Conservation (phyloP, 2,797 vertebrate species). For the Hirundo rustica region DNA sequence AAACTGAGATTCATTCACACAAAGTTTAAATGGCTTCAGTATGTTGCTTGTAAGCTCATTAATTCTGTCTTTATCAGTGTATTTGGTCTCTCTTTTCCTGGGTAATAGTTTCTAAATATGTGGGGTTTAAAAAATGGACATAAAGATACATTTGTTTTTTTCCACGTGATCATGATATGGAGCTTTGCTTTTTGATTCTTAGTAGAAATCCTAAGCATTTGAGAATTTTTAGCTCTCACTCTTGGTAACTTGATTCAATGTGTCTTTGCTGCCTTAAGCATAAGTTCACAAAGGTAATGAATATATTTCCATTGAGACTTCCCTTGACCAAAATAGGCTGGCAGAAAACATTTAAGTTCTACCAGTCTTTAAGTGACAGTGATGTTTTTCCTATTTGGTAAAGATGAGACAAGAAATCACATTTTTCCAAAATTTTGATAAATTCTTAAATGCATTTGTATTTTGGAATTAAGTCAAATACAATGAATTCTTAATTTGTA, state of each 20-base stretch:
- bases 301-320: background rate
- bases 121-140: background rate
- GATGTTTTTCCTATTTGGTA: background rate
- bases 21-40: constrained; percentile 9
- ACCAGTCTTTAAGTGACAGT: background rate
- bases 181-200: constrained; percentile 17
- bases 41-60: constrained; percentile 38
- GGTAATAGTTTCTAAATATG: constrained; percentile 22
- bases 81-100: constrained; percentile 50
- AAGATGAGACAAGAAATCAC: background rate
- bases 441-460: background rate
- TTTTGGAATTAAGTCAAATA: background rate
- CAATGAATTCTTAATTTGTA: background rate
- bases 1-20: constrained; percentile 21
- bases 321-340: background rate
- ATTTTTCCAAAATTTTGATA: background rate
- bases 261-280: background rate
- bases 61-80: constrained; percentile 40
- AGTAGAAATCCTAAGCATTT: background rate
- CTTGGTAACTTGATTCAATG: background rate
- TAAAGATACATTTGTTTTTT: background rate
- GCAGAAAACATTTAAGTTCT: background rate
- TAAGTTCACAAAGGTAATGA: background rate
- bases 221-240: background rate
- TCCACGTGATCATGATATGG: background rate